Evolutionary conservation across 2,888 invertebrate species (phyloP).

Genomic region (Tachystola acroxantha): DNA sequence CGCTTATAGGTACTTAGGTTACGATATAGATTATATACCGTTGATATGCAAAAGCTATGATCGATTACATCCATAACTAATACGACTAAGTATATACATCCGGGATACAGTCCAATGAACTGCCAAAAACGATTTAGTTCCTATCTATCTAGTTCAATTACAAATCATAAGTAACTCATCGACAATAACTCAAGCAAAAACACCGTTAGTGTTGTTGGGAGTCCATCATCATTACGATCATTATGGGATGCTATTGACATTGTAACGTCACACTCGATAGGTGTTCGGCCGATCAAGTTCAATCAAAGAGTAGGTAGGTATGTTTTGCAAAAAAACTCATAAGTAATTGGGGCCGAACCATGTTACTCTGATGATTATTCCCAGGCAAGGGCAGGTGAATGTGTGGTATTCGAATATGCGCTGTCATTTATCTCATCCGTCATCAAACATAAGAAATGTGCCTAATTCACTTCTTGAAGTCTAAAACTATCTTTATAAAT

Average conservation of each 20-base stretch:
- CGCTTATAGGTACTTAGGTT: too few species aligned
- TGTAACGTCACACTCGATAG: slow-evolving; percentile 9
- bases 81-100: slow-evolving; percentile 4
- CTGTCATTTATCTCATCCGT: too few species aligned
- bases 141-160: slow-evolving; percentile 8
- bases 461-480: too few species aligned
- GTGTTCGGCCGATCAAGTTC: slow-evolving; percentile 6
- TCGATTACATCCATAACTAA: slow-evolving; percentile 1
- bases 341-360: background rate
- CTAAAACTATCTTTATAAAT: too few species aligned
- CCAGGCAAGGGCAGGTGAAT: background rate
- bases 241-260: slow-evolving; percentile 10
- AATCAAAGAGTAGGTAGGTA: slow-evolving; percentile 7
- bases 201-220: slow-evolving; percentile 6
- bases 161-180: slow-evolving; percentile 6
- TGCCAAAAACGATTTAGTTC: slow-evolving; percentile 9
- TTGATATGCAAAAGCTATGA: background rate
- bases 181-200: slow-evolving; percentile 5
- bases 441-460: too few species aligned
- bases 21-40: too few species aligned
- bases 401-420: too few species aligned
- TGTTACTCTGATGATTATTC: background rate
- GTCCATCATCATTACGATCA: slow-evolving; percentile 5
- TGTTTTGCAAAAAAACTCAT: background rate
- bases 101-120: slow-evolving; percentile 10